Conservation (phyloP, 64 coral and sea anemone genomes). For the Catalaphyllia jardinei region DNA sequence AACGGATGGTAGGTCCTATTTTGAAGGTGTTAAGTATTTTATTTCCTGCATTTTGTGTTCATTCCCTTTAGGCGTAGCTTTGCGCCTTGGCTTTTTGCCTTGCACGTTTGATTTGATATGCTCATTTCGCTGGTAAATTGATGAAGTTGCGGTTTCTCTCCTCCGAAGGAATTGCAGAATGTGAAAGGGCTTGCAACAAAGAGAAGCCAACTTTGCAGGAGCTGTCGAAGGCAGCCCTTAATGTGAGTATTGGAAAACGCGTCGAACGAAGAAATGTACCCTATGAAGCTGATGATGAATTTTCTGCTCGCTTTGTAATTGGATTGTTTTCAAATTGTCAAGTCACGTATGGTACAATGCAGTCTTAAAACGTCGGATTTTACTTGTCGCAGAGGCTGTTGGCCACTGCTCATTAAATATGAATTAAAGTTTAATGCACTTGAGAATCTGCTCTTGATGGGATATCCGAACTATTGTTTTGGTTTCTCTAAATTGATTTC, state of each 20-base stretch:
- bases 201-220: constrained; percentile 85
- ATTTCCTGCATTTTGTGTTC: background rate
- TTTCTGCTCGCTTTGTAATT: background rate
- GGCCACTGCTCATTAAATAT: constrained; percentile 95
- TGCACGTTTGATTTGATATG: constrained; percentile 3
- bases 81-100: background rate
- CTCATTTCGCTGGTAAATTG: constrained; percentile 37
- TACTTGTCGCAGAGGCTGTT: constrained; percentile 74
- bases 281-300: background rate
- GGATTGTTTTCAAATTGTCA: background rate
- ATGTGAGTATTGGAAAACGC: constrained; percentile 71
- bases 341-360: background rate
- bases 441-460: constrained; percentile 47
- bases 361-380: constrained; percentile 26
- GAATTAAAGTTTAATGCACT: constrained; percentile 97
- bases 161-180: constrained; percentile 87
- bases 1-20: constrained; percentile 82
- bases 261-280: background rate
- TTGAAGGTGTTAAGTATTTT: background rate
- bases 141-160: constrained; percentile 85
- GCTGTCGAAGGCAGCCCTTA: constrained; percentile 81
- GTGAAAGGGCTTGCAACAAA: constrained; percentile 85
- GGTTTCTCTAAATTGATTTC: constrained; percentile 45
- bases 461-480: constrained; percentile 43
- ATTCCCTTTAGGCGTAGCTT: background rate